These are phyloP conservation scores for Drosophila fuyamai DNA, from an alignment of 1,140 invertebrate species.

Conservation along the genomic window DNA sequence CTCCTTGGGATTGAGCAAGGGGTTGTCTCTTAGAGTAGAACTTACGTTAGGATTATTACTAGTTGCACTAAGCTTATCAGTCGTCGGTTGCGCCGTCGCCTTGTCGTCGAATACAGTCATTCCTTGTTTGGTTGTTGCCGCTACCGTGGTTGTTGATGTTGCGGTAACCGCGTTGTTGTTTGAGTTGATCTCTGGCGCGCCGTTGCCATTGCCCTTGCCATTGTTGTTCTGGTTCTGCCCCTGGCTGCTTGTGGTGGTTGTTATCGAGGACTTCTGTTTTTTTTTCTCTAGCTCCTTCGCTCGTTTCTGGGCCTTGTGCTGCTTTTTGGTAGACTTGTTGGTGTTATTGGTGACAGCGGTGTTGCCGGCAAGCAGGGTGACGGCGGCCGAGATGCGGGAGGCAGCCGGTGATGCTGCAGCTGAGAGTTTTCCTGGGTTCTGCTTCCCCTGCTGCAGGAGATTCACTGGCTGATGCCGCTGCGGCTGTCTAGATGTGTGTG, in stretches of 20 bases:
- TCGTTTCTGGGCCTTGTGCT: conserved; percentile 57
- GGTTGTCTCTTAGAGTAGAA: conserved; percentile 73
- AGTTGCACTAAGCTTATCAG: conserved; percentile 81
- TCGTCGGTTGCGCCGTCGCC: conserved; percentile 55
- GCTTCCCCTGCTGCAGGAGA: conserved; percentile 17
- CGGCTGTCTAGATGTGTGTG: conserved; percentile 38
- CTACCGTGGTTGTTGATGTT: conserved; percentile 27
- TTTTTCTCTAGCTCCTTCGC: conserved; percentile 68
- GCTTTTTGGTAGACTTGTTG: conserved; percentile 41
- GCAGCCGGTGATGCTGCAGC: conserved; percentile 10
- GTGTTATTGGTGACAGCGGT: background rate
- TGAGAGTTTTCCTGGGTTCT: conserved; percentile 9
- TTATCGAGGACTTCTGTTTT: conserved; percentile 50
- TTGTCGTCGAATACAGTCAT: conserved; percentile 42
- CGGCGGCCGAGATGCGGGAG: conserved; percentile 22
- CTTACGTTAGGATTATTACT: conserved; percentile 79
- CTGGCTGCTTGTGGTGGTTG: conserved; percentile 19
- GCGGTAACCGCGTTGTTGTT: conserved; percentile 13
- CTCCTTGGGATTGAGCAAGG: conserved; percentile 42
- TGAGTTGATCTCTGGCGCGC: conserved; percentile 5
- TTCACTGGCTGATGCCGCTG: conserved; percentile 13
- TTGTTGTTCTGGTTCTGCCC: conserved; percentile 30
- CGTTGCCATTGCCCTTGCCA: conserved; percentile 14
- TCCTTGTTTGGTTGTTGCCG: conserved; percentile 39
- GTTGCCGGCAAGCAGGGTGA: conserved; percentile 27